Evolutionary conservation across 2,113 vertebrate species (phyloP), one percentile per base, ranked within the genome.

Genomic region (Grallaria varia): DNA sequence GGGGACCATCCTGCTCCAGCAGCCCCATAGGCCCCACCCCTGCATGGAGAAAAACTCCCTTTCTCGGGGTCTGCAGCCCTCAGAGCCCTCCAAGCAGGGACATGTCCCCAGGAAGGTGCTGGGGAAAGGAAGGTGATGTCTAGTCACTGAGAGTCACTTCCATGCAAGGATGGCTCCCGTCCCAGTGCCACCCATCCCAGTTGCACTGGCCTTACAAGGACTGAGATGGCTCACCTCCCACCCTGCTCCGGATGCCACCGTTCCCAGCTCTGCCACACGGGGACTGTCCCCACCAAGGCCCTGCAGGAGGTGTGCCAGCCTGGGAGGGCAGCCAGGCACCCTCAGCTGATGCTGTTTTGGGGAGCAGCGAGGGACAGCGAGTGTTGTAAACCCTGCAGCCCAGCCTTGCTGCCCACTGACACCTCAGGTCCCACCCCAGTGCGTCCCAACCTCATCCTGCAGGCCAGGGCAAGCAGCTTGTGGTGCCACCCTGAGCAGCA

Each of bases 161-260:
- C 0, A 3, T 66, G 83, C 69, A 67, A 31, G 64, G 37, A 15
- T 4, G 31, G 62, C 45, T 84, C 45, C 72, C 49, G 59, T 45
- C 58, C 80, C 2, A 0, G 45, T 53, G 80, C 80, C 86, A 80
- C 79, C 72, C 67, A 24, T 25, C 9, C 4, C 0, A 0, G 19
- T 69, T 53, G 31, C 2, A 14, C 82, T 66, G 96, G 50, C 95
- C 87, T 87, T 96, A 87, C 87, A 94, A 91, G 76, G 87, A 74
- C 60, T 0, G n/a, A 39, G 40, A 31, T 0, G 0, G 39, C 8
- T 82, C 7, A 6, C 47, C 33, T 67, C 23, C 33, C 12, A 10
- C 52, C 33, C 28, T 24, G 35, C 53, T 31, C 7, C 8, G 9
- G 73, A 60, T 71, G 80, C 63, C 79, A 18, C 86, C 4, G 0